Base-by-base conservation (phyloP, 2,888 invertebrate genomes). In the Lagria hirta region DNA sequence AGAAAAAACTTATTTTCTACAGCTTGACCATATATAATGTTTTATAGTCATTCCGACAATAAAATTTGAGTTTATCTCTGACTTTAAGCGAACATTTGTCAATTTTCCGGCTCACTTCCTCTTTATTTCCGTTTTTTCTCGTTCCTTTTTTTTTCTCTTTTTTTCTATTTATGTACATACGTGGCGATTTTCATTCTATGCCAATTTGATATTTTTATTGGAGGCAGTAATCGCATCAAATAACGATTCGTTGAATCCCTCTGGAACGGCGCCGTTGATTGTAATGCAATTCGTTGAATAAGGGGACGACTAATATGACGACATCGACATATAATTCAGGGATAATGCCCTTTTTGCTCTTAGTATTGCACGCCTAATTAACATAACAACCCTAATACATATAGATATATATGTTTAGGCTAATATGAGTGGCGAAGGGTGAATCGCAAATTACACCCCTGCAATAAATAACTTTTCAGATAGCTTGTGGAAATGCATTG, bases 351-450 rank as follows among this genome's bases (percentile, higher is more conserved):
- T 28, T n/a, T n/a, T 34, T 27, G 41, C 42, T 46, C 40, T 40
- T 23, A 27, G 30, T 28, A 28, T 37, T 38, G 43, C 33, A 47
- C 47, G 47, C 47, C 47, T 47, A 47, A 47, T 47, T 47, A 47
- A 47, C 47, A 47, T 47, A 47, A 47, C 47, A 47, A 47, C 43
- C 47, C 47, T 26, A 43, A 65, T 64, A 58, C 57, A 61, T 60
- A 64, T 57, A 59, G 5, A 18, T 18, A 4, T 18, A 6, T 56
- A 60, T 62, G 59, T 63, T 65, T 62, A 58, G 61, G 60, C 58
- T 62, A 61, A 65, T 60, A 46, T 8, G 24, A 49, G 35, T 33
- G 45, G n/a, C n/a, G n/a, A n/a, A n/a, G 48, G 49, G 45, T 30
- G 47, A 52, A 51, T 43, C 48, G 41, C 55, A 51, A 51, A 37